Evolutionary conservation across 2,113 vertebrate genomes (phyloP).

Genomic region (Paratilapia polleni): DNA sequence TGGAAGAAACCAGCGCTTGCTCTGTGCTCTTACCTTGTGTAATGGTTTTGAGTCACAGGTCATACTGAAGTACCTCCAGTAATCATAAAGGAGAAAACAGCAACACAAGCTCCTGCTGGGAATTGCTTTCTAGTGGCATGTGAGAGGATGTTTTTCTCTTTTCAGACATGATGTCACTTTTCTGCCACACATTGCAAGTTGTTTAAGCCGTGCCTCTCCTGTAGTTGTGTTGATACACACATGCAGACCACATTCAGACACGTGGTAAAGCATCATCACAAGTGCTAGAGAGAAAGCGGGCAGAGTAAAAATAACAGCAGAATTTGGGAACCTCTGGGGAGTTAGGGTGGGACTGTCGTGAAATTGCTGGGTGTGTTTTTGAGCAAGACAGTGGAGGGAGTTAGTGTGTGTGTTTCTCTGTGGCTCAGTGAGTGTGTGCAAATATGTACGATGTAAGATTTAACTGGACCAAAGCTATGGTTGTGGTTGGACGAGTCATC

Average conservation of each 20-base stretch:
- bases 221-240: constrained; percentile 15
- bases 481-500: constrained; percentile 62
- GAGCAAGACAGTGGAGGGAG: constrained; percentile 43
- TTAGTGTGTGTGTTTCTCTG: constrained; percentile 40
- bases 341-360: constrained; percentile 74
- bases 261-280: constrained; percentile 28
- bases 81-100: constrained; percentile 40
- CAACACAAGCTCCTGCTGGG: constrained; percentile 1
- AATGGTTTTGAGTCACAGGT: constrained; percentile 50
- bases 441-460: constrained; percentile 61
- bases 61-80: constrained; percentile 35
- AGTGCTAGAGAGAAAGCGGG: constrained; percentile 46
- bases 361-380: constrained; percentile 79
- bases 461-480: constrained; percentile 68
- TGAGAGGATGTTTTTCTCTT: constrained; percentile 22
- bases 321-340: constrained; percentile 72
- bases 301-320: constrained; percentile 77
- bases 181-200: constrained; percentile 29
- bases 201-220: constrained; percentile 14
- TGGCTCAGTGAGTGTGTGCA: constrained; percentile 28
- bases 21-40: constrained; percentile 35
- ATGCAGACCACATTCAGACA: constrained; percentile 17
- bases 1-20: constrained; percentile 18
- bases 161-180: constrained; percentile 41
- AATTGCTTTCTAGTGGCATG: constrained; percentile 25